Percentiles rank a stretch among this genome's conserved stretches.
phyloP scores from a whole-genome alignment of 2,888 invertebrate genomes.

The Chirona hameri region DNA sequence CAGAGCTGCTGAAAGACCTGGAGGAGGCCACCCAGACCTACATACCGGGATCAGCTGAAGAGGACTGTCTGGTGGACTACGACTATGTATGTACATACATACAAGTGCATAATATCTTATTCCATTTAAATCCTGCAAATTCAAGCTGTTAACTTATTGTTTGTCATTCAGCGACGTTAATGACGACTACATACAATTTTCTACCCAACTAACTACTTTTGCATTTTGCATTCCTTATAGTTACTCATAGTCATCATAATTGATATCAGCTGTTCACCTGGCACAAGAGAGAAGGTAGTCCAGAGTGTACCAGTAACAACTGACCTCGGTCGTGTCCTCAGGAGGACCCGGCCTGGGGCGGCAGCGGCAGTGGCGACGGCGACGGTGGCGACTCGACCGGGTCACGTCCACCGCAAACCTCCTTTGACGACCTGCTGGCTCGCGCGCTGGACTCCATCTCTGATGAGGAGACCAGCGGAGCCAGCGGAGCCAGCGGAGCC shows the following conservation, averaged over 20 bases:
- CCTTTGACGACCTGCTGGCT: background rate
- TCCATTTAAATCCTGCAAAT: no score
- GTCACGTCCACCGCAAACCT: background rate
- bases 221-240: no score
- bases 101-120: no score
- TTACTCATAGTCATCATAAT: no score
- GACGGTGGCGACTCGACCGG: background rate
- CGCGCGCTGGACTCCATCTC: background rate
- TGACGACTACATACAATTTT: no score
- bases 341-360: background rate
- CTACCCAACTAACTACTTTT: no score
- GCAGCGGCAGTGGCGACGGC: background rate
- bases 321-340: background rate
- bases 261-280: no score
- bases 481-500: background rate
- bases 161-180: no score
- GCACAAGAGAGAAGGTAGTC: no score
- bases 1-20: background rate
- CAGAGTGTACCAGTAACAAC: no score
- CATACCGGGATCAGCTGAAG: background rate
- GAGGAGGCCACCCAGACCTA: constrained; percentile 8
- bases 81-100: background rate
- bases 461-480: background rate
- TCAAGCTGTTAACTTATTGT: no score
- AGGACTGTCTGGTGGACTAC: background rate